Evolutionary conservation across 2,797 vertebrate genomes (phyloP), one percentile per base, ranked within the genome.

Genomic region (Melanotaenia pygmaea): DNA sequence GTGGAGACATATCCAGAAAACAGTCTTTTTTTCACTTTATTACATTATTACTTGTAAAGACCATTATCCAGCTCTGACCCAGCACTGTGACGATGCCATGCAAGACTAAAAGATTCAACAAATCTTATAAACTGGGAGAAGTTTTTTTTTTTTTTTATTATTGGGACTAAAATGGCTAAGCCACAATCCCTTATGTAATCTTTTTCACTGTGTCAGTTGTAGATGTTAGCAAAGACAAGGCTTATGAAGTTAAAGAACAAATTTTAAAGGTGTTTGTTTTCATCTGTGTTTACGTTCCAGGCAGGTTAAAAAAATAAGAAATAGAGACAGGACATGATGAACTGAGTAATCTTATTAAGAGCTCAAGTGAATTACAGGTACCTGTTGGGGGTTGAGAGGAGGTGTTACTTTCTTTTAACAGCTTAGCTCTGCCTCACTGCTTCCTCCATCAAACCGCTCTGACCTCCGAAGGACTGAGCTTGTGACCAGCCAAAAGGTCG

Each of bases 281-380:
- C 28, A 30, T 77, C 45, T 34, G 47, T 11, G 26, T 64, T 24
- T 53, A 28, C 6, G 37, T 68, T 68, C 37, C 38, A 51, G 67
- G 54, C 57, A 64, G 60, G 56, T 14, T 26, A 61, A 67, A 71
- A 64, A 64, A 75, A 66, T 70, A 63, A 57, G 20, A 53, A 56
- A 28, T 30, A 28, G 16, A 28, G 10, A 7, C 13, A 28, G 62
- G 62, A 65, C 78, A 72, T 67, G 72, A 86, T 88, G 71, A 85
- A 81, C 67, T 57, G n/a, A 11, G 18, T 88, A 81, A 88, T 91
- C 91, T 90, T 77, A 74, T 90, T 88, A 92, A 79, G 82, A 87
- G 70, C 86, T 88, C 56, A 64, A 76, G 78, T 86, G 86, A 86
- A 83, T 87, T 87, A 80, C 65, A 79, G 72, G 63, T 40, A 37